Evolutionary conservation across 2,113 vertebrate species (phyloP).

Genomic region (Hassar affinis): DNA sequence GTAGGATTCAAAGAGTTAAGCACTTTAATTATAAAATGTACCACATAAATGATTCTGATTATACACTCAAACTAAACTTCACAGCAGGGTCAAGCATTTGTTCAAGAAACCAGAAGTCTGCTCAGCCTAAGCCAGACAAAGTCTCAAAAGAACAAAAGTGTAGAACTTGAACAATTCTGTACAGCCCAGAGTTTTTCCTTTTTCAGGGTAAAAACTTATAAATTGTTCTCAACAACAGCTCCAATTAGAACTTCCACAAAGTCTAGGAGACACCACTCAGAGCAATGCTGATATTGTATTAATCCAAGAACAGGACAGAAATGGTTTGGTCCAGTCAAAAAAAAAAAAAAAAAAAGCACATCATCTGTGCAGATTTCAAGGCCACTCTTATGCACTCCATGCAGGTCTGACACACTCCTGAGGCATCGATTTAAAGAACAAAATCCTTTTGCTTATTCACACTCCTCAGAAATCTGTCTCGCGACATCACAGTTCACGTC

Average conservation of each 20-base stretch:
- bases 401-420: neutral
- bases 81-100: neutral
- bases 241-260: neutral
- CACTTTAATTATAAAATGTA: slow-evolving; percentile 37
- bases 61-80: neutral
- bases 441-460: neutral
- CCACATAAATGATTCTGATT: neutral
- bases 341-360: neutral
- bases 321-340: neutral
- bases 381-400: neutral
- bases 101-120: neutral
- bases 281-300: neutral
- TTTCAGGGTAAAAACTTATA: neutral
- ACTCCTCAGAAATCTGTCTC: neutral
- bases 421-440: neutral
- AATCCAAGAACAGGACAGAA: slow-evolving; percentile 19
- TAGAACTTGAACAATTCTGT: neutral
- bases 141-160: neutral
- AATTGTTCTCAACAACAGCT: neutral
- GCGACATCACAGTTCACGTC: neutral
- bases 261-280: neutral
- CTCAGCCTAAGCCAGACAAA: neutral
- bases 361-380: neutral
- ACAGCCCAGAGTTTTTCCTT: neutral
- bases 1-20: slow-evolving; percentile 24